Evolutionary conservation across 2,113 vertebrate genomes (phyloP).

Genomic region (Grammomys dolichurus): DNA sequence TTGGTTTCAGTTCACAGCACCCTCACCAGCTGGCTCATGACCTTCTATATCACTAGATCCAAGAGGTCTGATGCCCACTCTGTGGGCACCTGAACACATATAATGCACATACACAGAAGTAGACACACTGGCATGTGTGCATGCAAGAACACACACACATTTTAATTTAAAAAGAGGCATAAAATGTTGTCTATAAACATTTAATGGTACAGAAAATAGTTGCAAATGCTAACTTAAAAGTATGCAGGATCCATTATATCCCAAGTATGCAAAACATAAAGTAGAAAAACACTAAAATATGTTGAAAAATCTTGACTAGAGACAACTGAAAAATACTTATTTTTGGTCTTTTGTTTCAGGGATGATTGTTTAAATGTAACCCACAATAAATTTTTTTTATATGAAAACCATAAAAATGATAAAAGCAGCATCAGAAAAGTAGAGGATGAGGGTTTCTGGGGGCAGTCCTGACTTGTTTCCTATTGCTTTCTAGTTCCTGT

Average conservation of each 20-base stretch:
- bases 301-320: background rate
- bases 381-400: no score
- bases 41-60: no score
- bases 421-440: background rate
- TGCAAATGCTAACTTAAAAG: slow-evolving; percentile 21
- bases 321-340: background rate
- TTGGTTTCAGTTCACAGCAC: background rate
- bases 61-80: background rate
- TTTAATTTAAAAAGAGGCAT: background rate
- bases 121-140: background rate
- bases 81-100: background rate
- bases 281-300: background rate
- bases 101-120: background rate
- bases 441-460: background rate
- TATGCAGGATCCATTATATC: background rate
- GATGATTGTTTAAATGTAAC: background rate
- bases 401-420: background rate
- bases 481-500: background rate
- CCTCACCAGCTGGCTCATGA: background rate
- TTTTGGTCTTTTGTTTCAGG: background rate
- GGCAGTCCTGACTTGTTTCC: background rate
- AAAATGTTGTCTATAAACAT: background rate
- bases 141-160: background rate
- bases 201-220: background rate
- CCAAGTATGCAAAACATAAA: background rate